phyloP scores from a whole-genome alignment of 2,113 vertebrate genomes.

The Paradisaea rubra region DNA sequence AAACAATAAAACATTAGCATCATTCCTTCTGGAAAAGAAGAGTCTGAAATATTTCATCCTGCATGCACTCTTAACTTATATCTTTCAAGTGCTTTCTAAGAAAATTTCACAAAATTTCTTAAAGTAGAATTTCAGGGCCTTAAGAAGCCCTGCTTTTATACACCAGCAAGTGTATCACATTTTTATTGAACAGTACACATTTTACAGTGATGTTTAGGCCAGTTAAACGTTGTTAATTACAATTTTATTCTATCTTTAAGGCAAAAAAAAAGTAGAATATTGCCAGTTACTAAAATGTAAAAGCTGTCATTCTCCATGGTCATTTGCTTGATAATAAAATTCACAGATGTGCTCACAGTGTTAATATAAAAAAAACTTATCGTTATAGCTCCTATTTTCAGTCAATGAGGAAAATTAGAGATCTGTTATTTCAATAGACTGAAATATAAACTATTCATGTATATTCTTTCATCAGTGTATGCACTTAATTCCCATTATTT shows the following conservation, averaged over 20 bases:
- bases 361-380: slow-evolving; percentile 12
- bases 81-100: background rate
- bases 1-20: background rate
- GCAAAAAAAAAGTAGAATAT: slow-evolving; percentile 30
- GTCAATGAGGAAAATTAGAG: slow-evolving; percentile 44
- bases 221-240: slow-evolving; percentile 51
- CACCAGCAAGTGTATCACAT: background rate
- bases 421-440: slow-evolving; percentile 39
- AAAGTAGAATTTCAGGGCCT: background rate
- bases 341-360: slow-evolving; percentile 53
- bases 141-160: background rate
- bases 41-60: background rate
- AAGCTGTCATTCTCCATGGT: slow-evolving; percentile 50
- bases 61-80: background rate
- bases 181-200: background rate
- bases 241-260: slow-evolving; percentile 43
- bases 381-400: slow-evolving; percentile 50
- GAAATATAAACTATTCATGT: slow-evolving; percentile 60
- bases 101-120: background rate
- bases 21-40: background rate
- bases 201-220: slow-evolving; percentile 36
- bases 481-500: slow-evolving; percentile 55
- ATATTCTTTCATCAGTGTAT: slow-evolving; percentile 42
- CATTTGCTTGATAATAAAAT: slow-evolving; percentile 55
- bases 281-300: slow-evolving; percentile 47